Base-by-base conservation (phyloP, 1,140 invertebrate species). In the Bombus ignitus region DNA sequence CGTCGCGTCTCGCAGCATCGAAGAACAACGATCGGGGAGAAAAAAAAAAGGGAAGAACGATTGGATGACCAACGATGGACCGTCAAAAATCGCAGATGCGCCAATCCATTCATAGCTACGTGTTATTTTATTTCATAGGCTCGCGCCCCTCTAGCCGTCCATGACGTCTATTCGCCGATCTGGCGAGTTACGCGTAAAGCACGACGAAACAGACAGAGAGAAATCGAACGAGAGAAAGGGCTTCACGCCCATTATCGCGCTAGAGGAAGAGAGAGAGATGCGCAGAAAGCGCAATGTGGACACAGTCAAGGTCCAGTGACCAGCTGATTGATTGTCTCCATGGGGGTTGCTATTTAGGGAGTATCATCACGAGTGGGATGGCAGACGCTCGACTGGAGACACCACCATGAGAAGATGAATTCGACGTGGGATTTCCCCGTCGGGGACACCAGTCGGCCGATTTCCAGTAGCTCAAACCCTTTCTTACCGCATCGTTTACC, bases 311-410 rank as follows among this genome's bases (percentile, higher is more conserved):
- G 94, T 94, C 94, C 93, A 94, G 79, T 95, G 95, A 93, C 86
- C 94, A 88, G 91, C 94, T 95, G 94, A 95, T 95, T 95, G 95
- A 95, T 95, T 95, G 93, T 94, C 94, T 93, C 92, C 85, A 88
- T 91, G 92, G 94, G 92, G 93, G 93, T 93, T 90, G 89, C 93
- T 94, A 92, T 94, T 94, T 94, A 94, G 93, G 93, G 59, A 93
- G 92, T 94, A 94, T 94, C 94, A 94, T 93, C 93, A 91, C 92
- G 89, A 93, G 91, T 81, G 87, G 88, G 83, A 89, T 88, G 90
- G 90, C 86, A 89, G 88, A 89, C 82, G 76, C 76, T 82, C 85
- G 66, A 78, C 18, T 77, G 79, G 86, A 88, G 79, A 87, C 71
- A 79, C 74, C 81, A 84, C 78, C 79, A 59, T 71, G 68, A 90